These are phyloP conservation scores for Zalophus californianus DNA, from an alignment of 2,797 vertebrate genomes.

Conservation along the genomic window DNA sequence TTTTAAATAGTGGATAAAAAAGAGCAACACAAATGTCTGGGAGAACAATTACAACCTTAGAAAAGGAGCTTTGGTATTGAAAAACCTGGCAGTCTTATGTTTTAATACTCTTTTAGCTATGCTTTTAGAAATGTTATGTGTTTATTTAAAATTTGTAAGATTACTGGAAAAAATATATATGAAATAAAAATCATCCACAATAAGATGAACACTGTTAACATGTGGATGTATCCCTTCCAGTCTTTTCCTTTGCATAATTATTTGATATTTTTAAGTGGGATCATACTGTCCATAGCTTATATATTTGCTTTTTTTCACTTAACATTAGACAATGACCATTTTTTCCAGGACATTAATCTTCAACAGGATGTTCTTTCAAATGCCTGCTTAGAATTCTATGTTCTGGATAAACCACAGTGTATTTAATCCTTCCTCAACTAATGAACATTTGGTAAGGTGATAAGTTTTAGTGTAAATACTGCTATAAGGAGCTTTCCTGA, in stretches of 20 bases:
- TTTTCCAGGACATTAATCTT: constrained; percentile 39
- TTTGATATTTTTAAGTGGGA: neutral
- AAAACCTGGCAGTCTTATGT: neutral
- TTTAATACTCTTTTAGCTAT: neutral
- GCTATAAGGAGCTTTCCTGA: neutral
- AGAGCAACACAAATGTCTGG: neutral
- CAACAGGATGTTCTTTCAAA: constrained; percentile 1
- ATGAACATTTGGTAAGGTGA: constrained; percentile 3
- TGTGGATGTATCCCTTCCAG: neutral
- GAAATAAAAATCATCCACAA: neutral
- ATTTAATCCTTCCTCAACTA: constrained; percentile 23
- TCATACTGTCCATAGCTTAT: neutral
- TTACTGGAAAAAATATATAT: neutral
- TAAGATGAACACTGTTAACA: neutral
- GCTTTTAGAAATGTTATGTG: neutral
- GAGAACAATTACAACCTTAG: neutral
- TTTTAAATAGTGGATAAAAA: neutral
- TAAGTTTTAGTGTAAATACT: constrained; percentile 43
- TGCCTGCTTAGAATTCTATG: neutral
- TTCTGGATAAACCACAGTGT: neutral
- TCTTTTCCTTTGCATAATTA: constrained; percentile 7
- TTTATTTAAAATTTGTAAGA: neutral
- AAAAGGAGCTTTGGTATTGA: neutral
- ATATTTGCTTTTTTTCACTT: constrained; percentile 22
- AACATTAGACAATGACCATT: constrained; percentile 34